Evolutionary conservation across 2,113 vertebrate species (phyloP).

Genomic region (Mus pahari): DNA sequence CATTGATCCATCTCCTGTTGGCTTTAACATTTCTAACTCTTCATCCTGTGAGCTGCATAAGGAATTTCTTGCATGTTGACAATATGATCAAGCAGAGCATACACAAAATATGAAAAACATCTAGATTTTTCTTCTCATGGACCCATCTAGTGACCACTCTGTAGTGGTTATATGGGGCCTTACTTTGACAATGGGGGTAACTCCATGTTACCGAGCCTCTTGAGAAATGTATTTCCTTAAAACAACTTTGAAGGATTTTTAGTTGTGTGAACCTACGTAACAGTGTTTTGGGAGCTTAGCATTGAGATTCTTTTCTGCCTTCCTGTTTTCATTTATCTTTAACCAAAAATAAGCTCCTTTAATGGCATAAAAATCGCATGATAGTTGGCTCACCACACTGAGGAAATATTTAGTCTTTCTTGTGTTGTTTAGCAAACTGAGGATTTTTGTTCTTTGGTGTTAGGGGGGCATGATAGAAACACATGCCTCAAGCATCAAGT

Average conservation of each 20-base stretch:
- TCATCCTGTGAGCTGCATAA: neutral
- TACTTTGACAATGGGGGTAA: neutral
- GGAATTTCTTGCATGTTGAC: neutral
- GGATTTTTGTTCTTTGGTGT: constrained; percentile 40
- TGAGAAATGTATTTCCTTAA: neutral
- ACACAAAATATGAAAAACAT: too few species aligned
- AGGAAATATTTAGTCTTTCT: neutral
- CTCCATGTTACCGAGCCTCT: neutral
- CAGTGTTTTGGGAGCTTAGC: neutral
- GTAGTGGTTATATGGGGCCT: neutral
- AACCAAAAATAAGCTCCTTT: constrained; percentile 8
- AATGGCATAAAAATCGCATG: constrained; percentile 39
- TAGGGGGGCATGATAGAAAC: neutral
- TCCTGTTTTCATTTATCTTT: constrained; percentile 24
- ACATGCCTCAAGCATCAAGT: neutral
- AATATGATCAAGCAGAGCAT: neutral
- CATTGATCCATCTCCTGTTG: neutral
- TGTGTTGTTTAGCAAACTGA: neutral
- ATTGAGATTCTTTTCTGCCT: neutral
- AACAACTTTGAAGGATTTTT: neutral
- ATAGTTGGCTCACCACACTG: neutral
- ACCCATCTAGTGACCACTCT: neutral
- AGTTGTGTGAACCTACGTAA: neutral
- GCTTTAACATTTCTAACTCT: neutral
- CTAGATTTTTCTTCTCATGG: neutral